These are phyloP conservation scores for Neodontobutis hainanensis DNA, from an alignment of 2,113 vertebrate genomes.

Conservation along the genomic window DNA sequence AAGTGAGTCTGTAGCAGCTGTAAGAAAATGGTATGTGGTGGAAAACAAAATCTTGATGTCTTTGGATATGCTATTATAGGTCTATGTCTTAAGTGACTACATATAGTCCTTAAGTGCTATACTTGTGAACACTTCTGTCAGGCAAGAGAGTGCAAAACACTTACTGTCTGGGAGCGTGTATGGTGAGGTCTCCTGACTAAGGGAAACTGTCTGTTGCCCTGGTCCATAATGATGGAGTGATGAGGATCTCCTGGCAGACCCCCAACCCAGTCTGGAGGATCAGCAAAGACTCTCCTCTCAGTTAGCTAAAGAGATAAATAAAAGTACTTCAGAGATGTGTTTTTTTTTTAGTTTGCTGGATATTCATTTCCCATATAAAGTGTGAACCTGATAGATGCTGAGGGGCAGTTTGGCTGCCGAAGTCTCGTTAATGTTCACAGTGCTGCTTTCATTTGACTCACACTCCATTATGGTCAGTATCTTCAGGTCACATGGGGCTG, in stretches of 20 bases:
- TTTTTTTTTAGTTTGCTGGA: background rate
- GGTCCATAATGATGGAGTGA: constrained; percentile 84
- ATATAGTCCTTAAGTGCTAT: background rate
- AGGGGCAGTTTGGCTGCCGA: constrained; percentile 79
- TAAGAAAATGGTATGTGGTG: constrained; percentile 25
- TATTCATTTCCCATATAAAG: background rate
- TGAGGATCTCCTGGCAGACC: constrained; percentile 91
- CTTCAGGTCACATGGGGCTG: constrained; percentile 83
- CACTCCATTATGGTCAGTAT: constrained; percentile 97
- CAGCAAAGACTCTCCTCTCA: constrained; percentile 71
- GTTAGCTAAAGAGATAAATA: constrained; percentile 48
- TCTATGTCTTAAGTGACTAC: no score
- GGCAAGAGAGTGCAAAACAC: constrained; percentile 37
- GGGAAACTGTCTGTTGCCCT: constrained; percentile 67
- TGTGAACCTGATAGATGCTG: constrained; percentile 89
- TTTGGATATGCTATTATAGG: no score
- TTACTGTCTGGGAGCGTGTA: constrained; percentile 82
- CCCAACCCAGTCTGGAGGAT: constrained; percentile 78
- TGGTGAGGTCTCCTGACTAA: constrained; percentile 71
- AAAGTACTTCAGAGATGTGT: background rate
- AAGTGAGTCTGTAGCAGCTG: constrained; percentile 16
- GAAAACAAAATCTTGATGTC: background rate
- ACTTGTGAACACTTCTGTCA: background rate
- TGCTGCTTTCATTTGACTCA: constrained; percentile 86
- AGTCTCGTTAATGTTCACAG: constrained; percentile 74